These are phyloP conservation scores for Anoplophora glabripennis DNA, from an alignment of 1,140 invertebrate genomes.

Conservation along the genomic window DNA sequence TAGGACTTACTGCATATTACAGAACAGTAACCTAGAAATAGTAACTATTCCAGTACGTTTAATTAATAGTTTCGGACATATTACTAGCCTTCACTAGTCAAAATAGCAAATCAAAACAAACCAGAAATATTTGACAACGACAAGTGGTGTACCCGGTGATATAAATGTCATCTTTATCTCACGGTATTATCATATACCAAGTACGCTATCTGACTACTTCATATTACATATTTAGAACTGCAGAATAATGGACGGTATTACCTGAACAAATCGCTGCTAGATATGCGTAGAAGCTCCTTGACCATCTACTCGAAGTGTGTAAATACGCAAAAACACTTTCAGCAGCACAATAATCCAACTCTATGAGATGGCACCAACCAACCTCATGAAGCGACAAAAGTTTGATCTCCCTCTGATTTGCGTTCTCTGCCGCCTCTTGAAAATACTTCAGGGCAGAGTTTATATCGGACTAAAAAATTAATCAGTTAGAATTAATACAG, in stretches of 20 bases:
- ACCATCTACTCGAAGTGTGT: constrained; percentile 65
- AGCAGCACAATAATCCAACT: constrained; percentile 60
- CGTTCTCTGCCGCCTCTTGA: constrained; percentile 57
- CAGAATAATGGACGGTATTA: constrained; percentile 1
- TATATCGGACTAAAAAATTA: constrained; percentile 58
- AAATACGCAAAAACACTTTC: constrained; percentile 58
- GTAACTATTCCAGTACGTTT: too few species aligned
- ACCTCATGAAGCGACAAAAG: constrained; percentile 68
- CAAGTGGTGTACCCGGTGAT: too few species aligned
- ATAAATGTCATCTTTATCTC: too few species aligned
- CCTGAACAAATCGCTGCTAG: constrained; percentile 51
- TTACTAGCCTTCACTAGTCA: too few species aligned
- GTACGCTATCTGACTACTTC: too few species aligned
- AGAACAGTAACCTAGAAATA: too few species aligned
- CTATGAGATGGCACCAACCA: constrained; percentile 69
- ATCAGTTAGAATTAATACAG: background rate
- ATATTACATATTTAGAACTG: too few species aligned
- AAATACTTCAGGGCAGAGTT: constrained; percentile 59
- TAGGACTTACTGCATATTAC: too few species aligned
- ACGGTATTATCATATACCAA: too few species aligned
- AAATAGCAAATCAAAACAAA: too few species aligned
- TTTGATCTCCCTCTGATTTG: constrained; percentile 66
- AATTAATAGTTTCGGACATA: too few species aligned
- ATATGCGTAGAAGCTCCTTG: constrained; percentile 69
- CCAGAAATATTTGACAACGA: too few species aligned